A percentile compares a stretch with the other conserved stretches of the same genome.
Conservation (phyloP, 1,140 invertebrate genomes). For the Drosophila grimshawi region DNA sequence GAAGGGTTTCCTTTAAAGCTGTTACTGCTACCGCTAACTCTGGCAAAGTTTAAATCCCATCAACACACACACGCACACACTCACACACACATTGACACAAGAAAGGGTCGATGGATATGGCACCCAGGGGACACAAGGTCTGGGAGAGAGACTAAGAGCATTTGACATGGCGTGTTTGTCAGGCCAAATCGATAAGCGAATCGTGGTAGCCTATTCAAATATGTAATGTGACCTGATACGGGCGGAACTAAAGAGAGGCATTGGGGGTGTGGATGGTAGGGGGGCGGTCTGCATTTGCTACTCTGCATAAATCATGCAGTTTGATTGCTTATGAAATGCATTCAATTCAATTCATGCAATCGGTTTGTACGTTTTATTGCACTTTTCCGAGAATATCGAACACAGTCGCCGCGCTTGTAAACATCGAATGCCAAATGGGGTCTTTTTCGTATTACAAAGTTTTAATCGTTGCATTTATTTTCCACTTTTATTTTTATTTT, state of each 20-base stretch:
- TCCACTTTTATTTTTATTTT: not conserved
- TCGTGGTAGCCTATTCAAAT: slow-evolving; percentile 23
- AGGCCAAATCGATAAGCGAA: slow-evolving; percentile 62
- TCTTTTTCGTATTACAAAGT: slow-evolving; percentile 1
- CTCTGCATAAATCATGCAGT: slow-evolving; percentile 72
- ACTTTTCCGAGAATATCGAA: slow-evolving; percentile 37
- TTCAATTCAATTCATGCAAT: slow-evolving; percentile 63
- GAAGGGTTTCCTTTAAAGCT: slow-evolving; percentile 51
- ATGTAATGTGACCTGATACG: not conserved
- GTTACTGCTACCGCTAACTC: not conserved
- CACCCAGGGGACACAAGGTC: slow-evolving; percentile 6
- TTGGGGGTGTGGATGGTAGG: not conserved
- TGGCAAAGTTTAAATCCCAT: slow-evolving; percentile 28
- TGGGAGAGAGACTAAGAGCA: slow-evolving; percentile 13
- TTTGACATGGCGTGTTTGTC: slow-evolving; percentile 59
- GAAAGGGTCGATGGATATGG: slow-evolving; percentile 10
- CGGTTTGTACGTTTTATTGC: slow-evolving; percentile 70
- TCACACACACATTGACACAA: not conserved
- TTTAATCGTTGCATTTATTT: slow-evolving; percentile 4
- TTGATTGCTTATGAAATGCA: slow-evolving; percentile 65
- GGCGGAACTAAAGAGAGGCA: not conserved
- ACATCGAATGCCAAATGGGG: slow-evolving; percentile 6
- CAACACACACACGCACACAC: slow-evolving; percentile 11
- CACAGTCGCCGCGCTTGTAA: slow-evolving; percentile 34
- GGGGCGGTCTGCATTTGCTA: not conserved